phyloP scores from a whole-genome alignment of 2,113 vertebrate genomes.

The Neodontobutis hainanensis region DNA sequence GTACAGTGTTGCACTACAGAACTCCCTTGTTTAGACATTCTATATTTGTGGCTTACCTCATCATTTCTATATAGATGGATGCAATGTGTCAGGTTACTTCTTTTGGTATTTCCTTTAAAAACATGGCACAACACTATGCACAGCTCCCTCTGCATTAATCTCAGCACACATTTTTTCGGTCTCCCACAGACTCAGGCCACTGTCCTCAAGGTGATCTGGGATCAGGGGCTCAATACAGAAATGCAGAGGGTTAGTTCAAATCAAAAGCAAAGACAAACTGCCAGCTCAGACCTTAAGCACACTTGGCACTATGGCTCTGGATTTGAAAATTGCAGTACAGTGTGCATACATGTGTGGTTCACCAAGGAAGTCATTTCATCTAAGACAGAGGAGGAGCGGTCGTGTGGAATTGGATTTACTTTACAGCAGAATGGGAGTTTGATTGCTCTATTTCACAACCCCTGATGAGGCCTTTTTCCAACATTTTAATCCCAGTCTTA shows the following conservation, averaged over 20 bases:
- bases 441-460: conserved; percentile 62
- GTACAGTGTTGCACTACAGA: too few species aligned
- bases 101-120: too few species aligned
- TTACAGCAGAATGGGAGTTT: conserved; percentile 58
- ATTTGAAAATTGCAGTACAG: conserved; percentile 12
- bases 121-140: too few species aligned
- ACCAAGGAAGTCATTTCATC: conserved; percentile 20
- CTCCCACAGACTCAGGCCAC: conserved; percentile 28
- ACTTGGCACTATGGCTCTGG: conserved; percentile 33
- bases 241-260: too few species aligned
- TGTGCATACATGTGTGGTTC: conserved; percentile 12
- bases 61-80: too few species aligned
- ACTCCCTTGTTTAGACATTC: too few species aligned
- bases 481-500: conserved; percentile 67
- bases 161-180: conserved; percentile 14
- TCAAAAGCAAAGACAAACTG: too few species aligned
- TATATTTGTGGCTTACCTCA: too few species aligned
- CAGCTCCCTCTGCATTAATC: background rate
- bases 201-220: conserved; percentile 51
- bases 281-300: background rate
- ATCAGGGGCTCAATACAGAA: conserved; percentile 28
- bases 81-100: too few species aligned
- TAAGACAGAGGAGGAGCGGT: conserved; percentile 32
- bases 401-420: conserved; percentile 38
- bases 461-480: conserved; percentile 46